phyloP scores from a whole-genome alignment of 1,140 invertebrate species.

The Leptonema lineaticorne region DNA sequence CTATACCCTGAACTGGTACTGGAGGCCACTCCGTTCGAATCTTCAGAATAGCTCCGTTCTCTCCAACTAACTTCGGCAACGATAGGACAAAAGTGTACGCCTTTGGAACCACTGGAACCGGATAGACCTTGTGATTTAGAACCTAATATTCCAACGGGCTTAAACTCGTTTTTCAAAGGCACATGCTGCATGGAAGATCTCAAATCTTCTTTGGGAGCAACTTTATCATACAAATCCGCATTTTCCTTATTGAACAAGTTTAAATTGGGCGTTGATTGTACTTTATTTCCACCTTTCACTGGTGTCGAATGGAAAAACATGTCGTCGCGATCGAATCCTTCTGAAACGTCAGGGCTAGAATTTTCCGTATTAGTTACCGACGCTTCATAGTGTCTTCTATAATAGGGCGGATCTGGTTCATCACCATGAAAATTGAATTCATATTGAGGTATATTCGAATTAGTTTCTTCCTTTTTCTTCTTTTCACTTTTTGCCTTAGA shows the following conservation, averaged over 20 bases:
- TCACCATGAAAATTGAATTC: slow-evolving; percentile 48
- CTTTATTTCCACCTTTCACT: slow-evolving; percentile 51
- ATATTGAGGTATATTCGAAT: slow-evolving; percentile 44
- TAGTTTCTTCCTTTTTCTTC: slow-evolving; percentile 42
- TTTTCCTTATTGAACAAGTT: slow-evolving; percentile 49
- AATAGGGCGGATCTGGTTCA: slow-evolving; percentile 45
- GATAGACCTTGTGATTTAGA: slow-evolving; percentile 51
- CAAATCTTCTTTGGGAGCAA: slow-evolving; percentile 51
- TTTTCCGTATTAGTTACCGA: slow-evolving; percentile 28
- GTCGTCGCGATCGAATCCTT: slow-evolving; percentile 17
- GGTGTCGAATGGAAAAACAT: slow-evolving; percentile 48
- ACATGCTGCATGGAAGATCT: slow-evolving; percentile 59
- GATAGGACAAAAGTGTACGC: slow-evolving; percentile 69
- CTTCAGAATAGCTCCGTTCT: slow-evolving; percentile 52
- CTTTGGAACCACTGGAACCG: slow-evolving; percentile 54
- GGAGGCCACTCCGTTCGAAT: slow-evolving; percentile 44
- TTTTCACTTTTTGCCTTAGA: slow-evolving; percentile 19
- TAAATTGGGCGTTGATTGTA: slow-evolving; percentile 66
- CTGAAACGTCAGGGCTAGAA: slow-evolving; percentile 37
- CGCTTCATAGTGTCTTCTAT: slow-evolving; percentile 26
- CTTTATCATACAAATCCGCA: slow-evolving; percentile 43
- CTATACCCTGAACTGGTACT: slow-evolving; percentile 43
- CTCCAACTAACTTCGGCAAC: slow-evolving; percentile 73
- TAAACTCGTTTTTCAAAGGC: slow-evolving; percentile 51
- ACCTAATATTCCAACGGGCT: slow-evolving; percentile 53